Evolutionary conservation across 2,113 vertebrate genomes (phyloP), one percentile per base, ranked within the genome.

Genomic region (Isichthys henryi): DNA sequence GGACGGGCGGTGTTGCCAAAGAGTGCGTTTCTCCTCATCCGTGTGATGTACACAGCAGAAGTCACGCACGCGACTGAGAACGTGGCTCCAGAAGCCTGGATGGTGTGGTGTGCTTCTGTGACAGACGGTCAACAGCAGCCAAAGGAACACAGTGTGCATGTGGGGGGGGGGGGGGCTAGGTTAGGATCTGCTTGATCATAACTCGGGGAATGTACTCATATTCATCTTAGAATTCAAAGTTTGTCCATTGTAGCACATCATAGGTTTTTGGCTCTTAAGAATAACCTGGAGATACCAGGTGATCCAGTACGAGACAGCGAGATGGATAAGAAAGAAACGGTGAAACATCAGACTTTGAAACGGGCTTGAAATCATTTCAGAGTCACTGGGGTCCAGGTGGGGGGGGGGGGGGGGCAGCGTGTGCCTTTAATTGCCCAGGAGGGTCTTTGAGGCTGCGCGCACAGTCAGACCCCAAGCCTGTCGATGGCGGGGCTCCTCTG

Each of bases 31-130:
- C 43, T 84, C 43, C 45, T 45, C 45, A 11, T 84, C 23, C 82
- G 39, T 45, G 82, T 84, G 45, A 84, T 84, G 82, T 46, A 84
- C 82, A 84, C 82, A 84, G 45, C 74, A 84, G 82, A 84, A 84
- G 45, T 48, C 8, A 48, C 6, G 7, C 45, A 3, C 5, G 3
- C 8, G 82, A 84, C 8, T 48, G 82, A 84, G 82, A 84, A 77
- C 74, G 6, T 0, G 35, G 35, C 35, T 43, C 35, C 74, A 80
- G 74, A 80, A 43, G 74, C 35, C 10, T 27, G 13, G 74, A 19
- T 39, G 35, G 35, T 43, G 31, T 80, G 74, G 31, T 21, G 13
- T 0, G 13, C 74, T 80, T 43, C 13, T 17, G 74, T 80, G 31
- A 80, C 35, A 43, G 35, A 39, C 35, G 5, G 74, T 15, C 74